Percentiles rank a stretch among this genome's conserved stretches.
These are phyloP conservation scores for Arbacia lixula DNA, from an alignment of 53 echinoderm and acorn worm species.

Conservation along the genomic window DNA sequence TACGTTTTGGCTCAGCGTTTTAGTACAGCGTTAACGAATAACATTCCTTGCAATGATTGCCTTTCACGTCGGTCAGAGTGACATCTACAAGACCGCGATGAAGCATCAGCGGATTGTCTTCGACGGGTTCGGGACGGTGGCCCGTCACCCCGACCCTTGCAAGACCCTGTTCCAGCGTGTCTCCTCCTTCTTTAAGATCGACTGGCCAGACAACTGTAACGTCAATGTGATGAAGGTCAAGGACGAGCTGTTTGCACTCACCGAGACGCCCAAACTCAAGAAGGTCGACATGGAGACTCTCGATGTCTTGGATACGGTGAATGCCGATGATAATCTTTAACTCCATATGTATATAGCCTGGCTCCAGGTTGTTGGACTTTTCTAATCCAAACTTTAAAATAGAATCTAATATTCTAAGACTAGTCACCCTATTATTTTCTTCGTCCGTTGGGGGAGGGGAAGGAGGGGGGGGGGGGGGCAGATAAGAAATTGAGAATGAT, in stretches of 20 bases:
- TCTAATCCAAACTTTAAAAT: neutral
- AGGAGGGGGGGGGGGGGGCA: too few species aligned
- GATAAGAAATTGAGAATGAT: too few species aligned
- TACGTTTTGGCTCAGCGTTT: too few species aligned
- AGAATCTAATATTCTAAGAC: too few species aligned
- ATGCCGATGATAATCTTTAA: neutral
- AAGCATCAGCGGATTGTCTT: slow-evolving; percentile 75
- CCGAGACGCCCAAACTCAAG: slow-evolving; percentile 62
- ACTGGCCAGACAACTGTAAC: slow-evolving; percentile 78
- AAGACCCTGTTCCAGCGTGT: slow-evolving; percentile 79
- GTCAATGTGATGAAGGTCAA: slow-evolving; percentile 71
- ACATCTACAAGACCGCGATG: slow-evolving; percentile 66
- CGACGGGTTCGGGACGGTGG: slow-evolving; percentile 71
- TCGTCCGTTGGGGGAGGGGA: too few species aligned
- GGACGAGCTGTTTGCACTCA: slow-evolving; percentile 74
- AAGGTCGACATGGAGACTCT: slow-evolving; percentile 67
- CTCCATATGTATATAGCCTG: neutral
- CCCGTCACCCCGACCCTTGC: slow-evolving; percentile 84
- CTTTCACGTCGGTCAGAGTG: too few species aligned
- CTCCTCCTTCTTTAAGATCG: slow-evolving; percentile 62
- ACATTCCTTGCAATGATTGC: too few species aligned
- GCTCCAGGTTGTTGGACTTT: neutral
- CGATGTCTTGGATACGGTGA: slow-evolving; percentile 68
- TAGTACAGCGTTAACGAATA: too few species aligned
- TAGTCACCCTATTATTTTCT: too few species aligned